A percentile compares a stretch with the other conserved stretches of the same genome.
Conservation (phyloP, 2,888 invertebrate genomes). For the Aporophyla lueneburgensis region DNA sequence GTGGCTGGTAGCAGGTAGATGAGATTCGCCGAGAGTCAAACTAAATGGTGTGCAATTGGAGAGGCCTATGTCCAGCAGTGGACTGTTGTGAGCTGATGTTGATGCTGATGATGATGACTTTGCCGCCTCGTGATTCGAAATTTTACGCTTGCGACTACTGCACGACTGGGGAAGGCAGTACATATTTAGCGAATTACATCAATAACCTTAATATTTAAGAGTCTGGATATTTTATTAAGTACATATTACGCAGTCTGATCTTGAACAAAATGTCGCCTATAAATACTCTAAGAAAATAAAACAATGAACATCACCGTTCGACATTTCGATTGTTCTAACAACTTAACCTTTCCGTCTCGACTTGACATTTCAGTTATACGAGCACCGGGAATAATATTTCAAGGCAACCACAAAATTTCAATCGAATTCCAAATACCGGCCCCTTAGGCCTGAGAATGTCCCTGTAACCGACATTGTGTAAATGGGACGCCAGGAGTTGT, state of each 20-base stretch:
- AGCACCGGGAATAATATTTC: constrained; percentile 26
- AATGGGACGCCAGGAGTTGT: constrained; percentile 69
- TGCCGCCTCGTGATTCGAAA: background rate
- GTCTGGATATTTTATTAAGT: background rate
- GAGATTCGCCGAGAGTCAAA: no score
- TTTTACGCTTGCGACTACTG: background rate
- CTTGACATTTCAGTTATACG: constrained; percentile 42
- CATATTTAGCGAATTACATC: no score
- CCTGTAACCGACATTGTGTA: constrained; percentile 71
- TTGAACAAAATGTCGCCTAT: no score
- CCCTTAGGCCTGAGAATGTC: constrained; percentile 58
- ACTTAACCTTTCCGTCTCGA: constrained; percentile 6
- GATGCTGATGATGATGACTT: no score
- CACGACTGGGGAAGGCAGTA: no score
- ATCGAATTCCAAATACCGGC: constrained; percentile 42
- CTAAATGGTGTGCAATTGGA: no score
- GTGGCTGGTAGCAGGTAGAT: no score
- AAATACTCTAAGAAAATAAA: background rate
- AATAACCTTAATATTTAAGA: background rate
- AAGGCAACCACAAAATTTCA: constrained; percentile 49
- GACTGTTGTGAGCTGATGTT: no score
- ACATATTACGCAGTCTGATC: no score
- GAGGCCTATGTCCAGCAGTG: no score
- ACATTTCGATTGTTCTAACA: constrained; percentile 21
- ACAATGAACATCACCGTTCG: background rate